Conservation (phyloP, 2,113 vertebrate genomes). For the Brachyhypopomus gauderio region DNA sequence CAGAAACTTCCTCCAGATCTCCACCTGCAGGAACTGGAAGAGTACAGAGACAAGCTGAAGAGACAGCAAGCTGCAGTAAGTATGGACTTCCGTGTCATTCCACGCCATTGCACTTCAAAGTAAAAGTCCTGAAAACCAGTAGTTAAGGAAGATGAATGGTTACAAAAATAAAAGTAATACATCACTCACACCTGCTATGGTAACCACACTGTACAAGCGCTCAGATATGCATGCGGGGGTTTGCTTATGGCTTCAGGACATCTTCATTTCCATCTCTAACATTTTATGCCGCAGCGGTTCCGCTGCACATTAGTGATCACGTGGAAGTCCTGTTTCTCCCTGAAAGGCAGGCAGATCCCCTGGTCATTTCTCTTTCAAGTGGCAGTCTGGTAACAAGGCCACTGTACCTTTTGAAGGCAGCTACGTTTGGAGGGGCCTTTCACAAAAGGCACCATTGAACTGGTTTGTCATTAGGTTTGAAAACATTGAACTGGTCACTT, state of each 20-base stretch:
- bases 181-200: neutral
- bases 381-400: neutral
- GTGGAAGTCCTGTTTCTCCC: neutral
- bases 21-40: slow-evolving; percentile 91
- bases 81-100: slow-evolving; percentile 44
- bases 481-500: too few species aligned
- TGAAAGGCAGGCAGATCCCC: neutral
- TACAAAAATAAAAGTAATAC: neutral
- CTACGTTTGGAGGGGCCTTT: neutral
- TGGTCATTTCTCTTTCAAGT: neutral
- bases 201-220: neutral
- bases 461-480: neutral
- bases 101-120: neutral
- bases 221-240: neutral
- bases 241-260: neutral
- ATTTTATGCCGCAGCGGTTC: neutral
- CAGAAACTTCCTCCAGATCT: slow-evolving; percentile 93
- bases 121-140: neutral
- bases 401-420: neutral
- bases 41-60: slow-evolving; percentile 91
- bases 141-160: neutral
- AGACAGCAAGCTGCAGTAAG: slow-evolving; percentile 94
- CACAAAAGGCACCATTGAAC: too few species aligned
- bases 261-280: neutral
- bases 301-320: neutral